Evolutionary conservation across 2,797 vertebrate genomes (phyloP), one percentile per base, ranked within the genome.

Genomic region (Leucoraja ocellata): DNA sequence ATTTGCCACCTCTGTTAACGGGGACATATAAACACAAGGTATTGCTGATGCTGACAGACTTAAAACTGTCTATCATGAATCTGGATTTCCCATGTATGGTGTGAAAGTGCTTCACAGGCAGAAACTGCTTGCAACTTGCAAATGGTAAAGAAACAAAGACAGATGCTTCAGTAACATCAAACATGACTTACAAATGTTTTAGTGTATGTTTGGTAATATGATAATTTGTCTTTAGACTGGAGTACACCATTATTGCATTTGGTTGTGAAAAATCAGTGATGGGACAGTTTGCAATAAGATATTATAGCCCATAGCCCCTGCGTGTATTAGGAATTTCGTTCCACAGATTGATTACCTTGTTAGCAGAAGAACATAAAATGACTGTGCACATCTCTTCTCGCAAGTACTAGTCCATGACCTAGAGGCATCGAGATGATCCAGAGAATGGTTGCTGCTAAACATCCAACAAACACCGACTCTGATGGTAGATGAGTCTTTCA

Each of bases 181-280:
- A 78, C 32, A 78, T 32, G 32, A 78, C 18, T 78, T 78, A 36
- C 61, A 36, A 68, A 32, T 4, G 16, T 88, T 81, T 88, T 88
- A 88, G 84, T 65, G 61, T 21, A 36, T n/a, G 63, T 63, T 88
- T 21, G n/a, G 63, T 88, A 63, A 68, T 88, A 88, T 88, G 63
- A 88, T 88, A n/a, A 68, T 88, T 88, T 68, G n/a, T 68, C 84
- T 88, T 88, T 88, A 16, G 61, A 36, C n/a, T 18, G 32, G 58
- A 36, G 84, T 68, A 68, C 63, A 88, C 36, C 39, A 39, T 79
- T 79, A 79, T 79, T 79, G 78, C 32, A 79, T 79, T 79, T 36
- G 18, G 78, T 16, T 79, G 32, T 88, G 84, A 68, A 88, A 84
- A 88, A 88, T 68, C 84, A 36, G 18, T 68, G 63, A 86, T 16